Conservation (phyloP, 1,140 invertebrate genomes). For the Drosophila suzukii region DNA sequence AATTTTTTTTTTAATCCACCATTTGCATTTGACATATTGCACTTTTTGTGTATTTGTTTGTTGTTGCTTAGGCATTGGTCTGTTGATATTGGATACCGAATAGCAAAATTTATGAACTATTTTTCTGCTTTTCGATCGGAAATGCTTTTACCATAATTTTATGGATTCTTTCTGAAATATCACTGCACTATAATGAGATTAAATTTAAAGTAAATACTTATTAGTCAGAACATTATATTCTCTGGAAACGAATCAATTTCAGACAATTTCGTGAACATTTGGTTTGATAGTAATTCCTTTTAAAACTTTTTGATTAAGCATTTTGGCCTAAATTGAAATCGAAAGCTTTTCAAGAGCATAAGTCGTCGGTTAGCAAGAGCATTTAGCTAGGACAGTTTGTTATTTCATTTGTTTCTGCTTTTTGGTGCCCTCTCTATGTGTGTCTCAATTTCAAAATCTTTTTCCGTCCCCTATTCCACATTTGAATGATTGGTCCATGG, state of each 20-base stretch:
- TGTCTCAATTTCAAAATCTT: conserved; percentile 6
- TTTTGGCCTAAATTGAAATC: too few species aligned
- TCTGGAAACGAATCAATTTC: too few species aligned
- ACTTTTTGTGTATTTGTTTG: neutral
- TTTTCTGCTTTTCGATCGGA: neutral
- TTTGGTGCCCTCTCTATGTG: neutral
- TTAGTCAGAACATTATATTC: too few species aligned
- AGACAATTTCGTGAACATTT: too few species aligned
- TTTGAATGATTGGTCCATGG: conserved; percentile 6
- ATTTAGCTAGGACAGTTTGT: conserved; percentile 3
- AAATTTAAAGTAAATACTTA: too few species aligned
- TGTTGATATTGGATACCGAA: neutral
- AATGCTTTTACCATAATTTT: too few species aligned
- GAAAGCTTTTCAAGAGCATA: too few species aligned
- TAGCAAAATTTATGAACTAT: neutral
- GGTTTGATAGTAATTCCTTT: too few species aligned
- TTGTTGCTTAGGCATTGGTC: neutral
- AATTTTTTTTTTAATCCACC: too few species aligned
- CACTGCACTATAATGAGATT: neutral
- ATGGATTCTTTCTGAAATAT: too few species aligned
- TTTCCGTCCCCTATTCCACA: conserved; percentile 3
- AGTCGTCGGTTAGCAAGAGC: neutral
- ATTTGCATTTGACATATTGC: neutral
- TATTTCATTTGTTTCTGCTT: conserved; percentile 36
- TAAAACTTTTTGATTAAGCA: too few species aligned